phyloP scores from a whole-genome alignment of 2,888 invertebrate species.

The Parelbella ahira region DNA sequence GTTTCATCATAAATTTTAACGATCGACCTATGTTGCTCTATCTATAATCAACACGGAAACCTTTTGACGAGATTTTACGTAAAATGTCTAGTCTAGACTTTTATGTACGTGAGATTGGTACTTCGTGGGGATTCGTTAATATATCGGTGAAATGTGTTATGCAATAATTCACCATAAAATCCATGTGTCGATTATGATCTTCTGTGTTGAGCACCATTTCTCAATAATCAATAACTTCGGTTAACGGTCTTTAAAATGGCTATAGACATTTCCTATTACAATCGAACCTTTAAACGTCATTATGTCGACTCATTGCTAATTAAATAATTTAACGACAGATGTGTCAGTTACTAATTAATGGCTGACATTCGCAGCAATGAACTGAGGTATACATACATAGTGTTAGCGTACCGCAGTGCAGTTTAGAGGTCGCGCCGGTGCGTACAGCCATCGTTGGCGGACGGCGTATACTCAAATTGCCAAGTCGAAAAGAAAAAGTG shows the following conservation, averaged over 20 bases:
- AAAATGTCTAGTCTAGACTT: constrained; percentile 34
- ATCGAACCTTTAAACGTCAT: constrained; percentile 44
- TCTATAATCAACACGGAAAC: constrained; percentile 29
- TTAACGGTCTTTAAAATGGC: constrained; percentile 39
- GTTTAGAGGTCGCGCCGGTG: constrained; percentile 40
- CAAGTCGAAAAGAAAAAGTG: constrained; percentile 74
- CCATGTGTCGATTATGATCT: constrained; percentile 38
- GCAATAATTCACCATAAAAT: constrained; percentile 38
- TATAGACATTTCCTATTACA: no score
- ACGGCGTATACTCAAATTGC: constrained; percentile 58
- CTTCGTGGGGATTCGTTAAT: constrained; percentile 30
- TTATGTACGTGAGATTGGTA: constrained; percentile 27
- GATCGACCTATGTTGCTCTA: constrained; percentile 14
- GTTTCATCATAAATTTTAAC: constrained; percentile 20
- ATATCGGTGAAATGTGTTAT: constrained; percentile 35
- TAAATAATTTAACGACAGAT: constrained; percentile 40
- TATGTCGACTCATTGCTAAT: constrained; percentile 34
- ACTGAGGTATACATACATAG: no score
- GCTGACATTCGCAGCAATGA: constrained; percentile 33
- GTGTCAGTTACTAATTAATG: constrained; percentile 36
- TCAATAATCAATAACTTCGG: constrained; percentile 29
- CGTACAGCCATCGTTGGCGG: constrained; percentile 39
- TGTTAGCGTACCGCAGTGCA: constrained; percentile 36
- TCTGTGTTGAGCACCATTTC: constrained; percentile 35
- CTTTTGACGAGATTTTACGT: constrained; percentile 36